Evolutionary conservation across 2,113 vertebrate genomes (phyloP).

Genomic region (Puma concolor): DNA sequence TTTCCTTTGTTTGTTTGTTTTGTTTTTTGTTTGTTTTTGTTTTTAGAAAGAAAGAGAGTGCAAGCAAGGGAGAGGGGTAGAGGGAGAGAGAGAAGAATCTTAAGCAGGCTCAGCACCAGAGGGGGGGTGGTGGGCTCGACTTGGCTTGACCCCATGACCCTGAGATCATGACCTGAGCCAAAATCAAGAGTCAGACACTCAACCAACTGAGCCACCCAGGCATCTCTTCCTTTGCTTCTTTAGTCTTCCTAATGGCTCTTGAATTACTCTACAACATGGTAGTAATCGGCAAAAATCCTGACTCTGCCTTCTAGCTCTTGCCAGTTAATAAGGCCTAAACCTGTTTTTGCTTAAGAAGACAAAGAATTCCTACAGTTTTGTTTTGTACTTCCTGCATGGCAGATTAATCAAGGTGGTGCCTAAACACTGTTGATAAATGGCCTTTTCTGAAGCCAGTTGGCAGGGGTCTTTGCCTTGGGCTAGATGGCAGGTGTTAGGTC

Average conservation of each 20-base stretch:
- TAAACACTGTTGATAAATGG: slow-evolving; percentile 25
- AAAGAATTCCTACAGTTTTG: slow-evolving; percentile 34
- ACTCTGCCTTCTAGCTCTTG: slow-evolving; percentile 28
- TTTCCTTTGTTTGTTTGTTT: neutral
- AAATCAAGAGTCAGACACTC: no score
- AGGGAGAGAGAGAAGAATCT: no score
- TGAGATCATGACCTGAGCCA: no score
- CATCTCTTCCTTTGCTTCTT: slow-evolving; percentile 21
- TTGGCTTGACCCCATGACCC: no score
- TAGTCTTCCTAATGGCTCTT: neutral
- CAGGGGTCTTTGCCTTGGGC: neutral
- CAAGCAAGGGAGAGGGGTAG: no score
- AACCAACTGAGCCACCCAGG: no score
- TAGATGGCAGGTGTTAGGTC: slow-evolving; percentile 18
- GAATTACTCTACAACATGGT: neutral
- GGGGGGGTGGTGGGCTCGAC: no score
- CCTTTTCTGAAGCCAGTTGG: slow-evolving; percentile 37
- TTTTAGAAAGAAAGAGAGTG: no score
- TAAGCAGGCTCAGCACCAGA: no score
- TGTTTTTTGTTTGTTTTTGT: no score
- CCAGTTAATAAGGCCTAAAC: slow-evolving; percentile 16
- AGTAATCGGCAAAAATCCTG: neutral
- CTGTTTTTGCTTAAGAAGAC: slow-evolving; percentile 49
- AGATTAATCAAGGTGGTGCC: slow-evolving; percentile 16
- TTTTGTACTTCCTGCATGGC: slow-evolving; percentile 49